Percentiles rank a stretch among this genome's conserved stretches.
These are phyloP conservation scores for Brachionus koreanus DNA, from an alignment of 1,140 invertebrate genomes.

Conservation along the genomic window DNA sequence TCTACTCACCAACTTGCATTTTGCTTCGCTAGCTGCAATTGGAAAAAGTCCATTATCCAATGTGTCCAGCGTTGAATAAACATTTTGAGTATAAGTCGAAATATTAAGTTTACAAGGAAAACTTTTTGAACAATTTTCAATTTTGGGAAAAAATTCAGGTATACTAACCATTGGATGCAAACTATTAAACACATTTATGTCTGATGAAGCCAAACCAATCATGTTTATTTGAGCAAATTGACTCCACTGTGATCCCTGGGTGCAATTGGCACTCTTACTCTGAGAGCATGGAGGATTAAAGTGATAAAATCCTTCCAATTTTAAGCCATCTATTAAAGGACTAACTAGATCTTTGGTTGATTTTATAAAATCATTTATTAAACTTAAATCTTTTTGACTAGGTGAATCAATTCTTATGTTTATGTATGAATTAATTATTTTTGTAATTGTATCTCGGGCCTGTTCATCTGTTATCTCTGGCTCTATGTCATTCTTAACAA, in stretches of 20 bases:
- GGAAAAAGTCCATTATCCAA: slow-evolving; percentile 26
- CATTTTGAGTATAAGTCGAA: slow-evolving; percentile 25
- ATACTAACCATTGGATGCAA: not conserved
- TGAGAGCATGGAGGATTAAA: slow-evolving; percentile 25
- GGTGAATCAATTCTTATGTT: not conserved
- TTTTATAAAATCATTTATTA: not conserved
- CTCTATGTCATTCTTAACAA: slow-evolving; percentile 36
- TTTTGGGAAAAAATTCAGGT: slow-evolving; percentile 30
- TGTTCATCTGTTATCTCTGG: not conserved
- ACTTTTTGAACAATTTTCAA: slow-evolving; percentile 5
- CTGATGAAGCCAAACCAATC: not conserved
- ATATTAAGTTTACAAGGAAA: not conserved
- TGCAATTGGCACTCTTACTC: not conserved
- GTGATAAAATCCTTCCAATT: slow-evolving; percentile 42
- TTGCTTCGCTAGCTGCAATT: not conserved
- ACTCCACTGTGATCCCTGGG: slow-evolving; percentile 11
- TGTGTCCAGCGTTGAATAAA: not conserved
- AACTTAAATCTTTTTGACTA: not conserved
- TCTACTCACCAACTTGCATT: not conserved
- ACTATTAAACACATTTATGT: not conserved
- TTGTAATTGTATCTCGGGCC: not conserved
- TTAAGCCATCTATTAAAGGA: slow-evolving; percentile 18
- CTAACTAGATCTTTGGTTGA: not conserved
- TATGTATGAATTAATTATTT: not conserved
- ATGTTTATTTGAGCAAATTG: slow-evolving; percentile 3